Evolutionary conservation across 2,888 invertebrate genomes (phyloP).

Genomic region (Auanema freiburgensis): DNA sequence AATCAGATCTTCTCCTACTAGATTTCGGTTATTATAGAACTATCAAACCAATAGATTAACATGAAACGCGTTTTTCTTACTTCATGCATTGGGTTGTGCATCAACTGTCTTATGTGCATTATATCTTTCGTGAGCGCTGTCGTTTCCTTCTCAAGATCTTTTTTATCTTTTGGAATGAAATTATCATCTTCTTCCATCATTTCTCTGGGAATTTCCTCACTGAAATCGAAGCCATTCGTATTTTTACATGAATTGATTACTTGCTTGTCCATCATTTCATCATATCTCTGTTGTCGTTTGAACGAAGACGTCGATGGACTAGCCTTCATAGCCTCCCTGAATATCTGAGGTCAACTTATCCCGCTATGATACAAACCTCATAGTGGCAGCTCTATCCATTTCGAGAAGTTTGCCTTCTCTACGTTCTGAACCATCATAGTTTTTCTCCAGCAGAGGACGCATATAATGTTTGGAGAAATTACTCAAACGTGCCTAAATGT

Average conservation of each 20-base stretch:
- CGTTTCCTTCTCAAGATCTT: constrained; percentile 44
- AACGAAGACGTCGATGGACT: constrained; percentile 47
- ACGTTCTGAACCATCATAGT: constrained; percentile 38
- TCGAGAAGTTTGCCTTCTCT: constrained; percentile 48
- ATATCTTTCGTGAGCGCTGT: constrained; percentile 49
- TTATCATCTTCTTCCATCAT: constrained; percentile 44
- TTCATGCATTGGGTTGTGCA: constrained; percentile 41
- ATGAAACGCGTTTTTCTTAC: constrained; percentile 15
- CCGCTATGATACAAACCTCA: constrained; percentile 36
- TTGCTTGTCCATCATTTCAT: constrained; percentile 49
- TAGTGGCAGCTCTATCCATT: constrained; percentile 48
- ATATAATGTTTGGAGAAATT: constrained; percentile 42
- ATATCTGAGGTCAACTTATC: neutral
- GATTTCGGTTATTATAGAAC: constrained; percentile 55
- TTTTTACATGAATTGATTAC: neutral
- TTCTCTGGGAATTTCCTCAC: constrained; percentile 36
- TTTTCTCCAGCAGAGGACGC: constrained; percentile 48
- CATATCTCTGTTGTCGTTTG: constrained; percentile 46
- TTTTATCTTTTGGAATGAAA: constrained; percentile 9
- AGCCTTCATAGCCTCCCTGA: constrained; percentile 35
- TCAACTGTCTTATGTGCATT: constrained; percentile 45
- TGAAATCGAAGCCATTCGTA: constrained; percentile 8
- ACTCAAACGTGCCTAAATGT: constrained; percentile 36
- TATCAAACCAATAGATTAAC: constrained; percentile 19
- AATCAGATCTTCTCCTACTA: constrained; percentile 49